Conservation (phyloP, 2,888 invertebrate genomes). For the Drosophila anomelani region DNA sequence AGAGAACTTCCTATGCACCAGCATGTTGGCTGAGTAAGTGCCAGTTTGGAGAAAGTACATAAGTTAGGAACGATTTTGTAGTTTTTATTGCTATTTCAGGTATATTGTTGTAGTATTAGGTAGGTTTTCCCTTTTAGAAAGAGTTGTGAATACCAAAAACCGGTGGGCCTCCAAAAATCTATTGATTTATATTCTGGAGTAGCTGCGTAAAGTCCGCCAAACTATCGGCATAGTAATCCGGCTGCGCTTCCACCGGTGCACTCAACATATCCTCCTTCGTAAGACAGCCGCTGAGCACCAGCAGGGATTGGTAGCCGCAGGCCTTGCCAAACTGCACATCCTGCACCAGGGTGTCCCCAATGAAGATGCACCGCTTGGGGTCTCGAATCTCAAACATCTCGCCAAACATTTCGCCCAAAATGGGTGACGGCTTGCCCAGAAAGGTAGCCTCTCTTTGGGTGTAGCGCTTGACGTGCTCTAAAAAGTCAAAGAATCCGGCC, state of each 20-base stretch:
- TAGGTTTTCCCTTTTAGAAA: not conserved
- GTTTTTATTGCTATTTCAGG: slow-evolving; percentile 6
- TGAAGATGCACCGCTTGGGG: slow-evolving; percentile 90
- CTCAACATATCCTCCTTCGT: slow-evolving; percentile 73
- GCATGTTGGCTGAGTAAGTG: slow-evolving; percentile 44
- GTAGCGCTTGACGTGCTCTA: slow-evolving; percentile 70
- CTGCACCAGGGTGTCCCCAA: slow-evolving; percentile 93
- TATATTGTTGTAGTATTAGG: not conserved
- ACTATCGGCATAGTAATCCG: slow-evolving; percentile 81
- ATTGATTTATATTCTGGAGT: slow-evolving; percentile 58
- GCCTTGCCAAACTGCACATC: slow-evolving; percentile 91
- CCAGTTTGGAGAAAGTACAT: slow-evolving; percentile 83
- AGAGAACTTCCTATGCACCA: no score
- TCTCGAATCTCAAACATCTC: slow-evolving; percentile 85
- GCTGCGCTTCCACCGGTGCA: slow-evolving; percentile 63
- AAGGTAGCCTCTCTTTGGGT: slow-evolving; percentile 81
- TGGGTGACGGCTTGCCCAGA: slow-evolving; percentile 85
- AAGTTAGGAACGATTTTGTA: slow-evolving; percentile 2
- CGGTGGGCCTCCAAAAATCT: not conserved
- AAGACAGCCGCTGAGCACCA: slow-evolving; percentile 87
- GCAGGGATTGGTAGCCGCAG: slow-evolving; percentile 89
- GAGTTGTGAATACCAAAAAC: not conserved
- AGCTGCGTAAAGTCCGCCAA: slow-evolving; percentile 76
- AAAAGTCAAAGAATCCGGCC: slow-evolving; percentile 76
- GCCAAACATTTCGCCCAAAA: slow-evolving; percentile 81